phyloP scores from a whole-genome alignment of 2,113 vertebrate species.

The Chaenogobius annularis region DNA sequence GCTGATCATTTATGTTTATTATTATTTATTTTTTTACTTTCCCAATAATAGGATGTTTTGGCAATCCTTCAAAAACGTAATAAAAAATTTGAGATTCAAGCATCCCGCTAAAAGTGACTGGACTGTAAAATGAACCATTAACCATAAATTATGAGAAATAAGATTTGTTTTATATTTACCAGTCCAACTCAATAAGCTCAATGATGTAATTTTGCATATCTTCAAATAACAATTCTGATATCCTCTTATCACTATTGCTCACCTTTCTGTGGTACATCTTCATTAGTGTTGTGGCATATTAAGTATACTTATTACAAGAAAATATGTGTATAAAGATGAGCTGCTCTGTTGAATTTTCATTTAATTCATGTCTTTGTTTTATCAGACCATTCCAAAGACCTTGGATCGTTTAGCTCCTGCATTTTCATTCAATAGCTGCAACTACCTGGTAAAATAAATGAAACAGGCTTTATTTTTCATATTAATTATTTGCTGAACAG shows the following conservation, averaged over 20 bases:
- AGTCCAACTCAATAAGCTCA: too few relatives aligned
- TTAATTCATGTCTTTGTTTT: constrained; percentile 4
- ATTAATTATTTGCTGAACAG: background rate
- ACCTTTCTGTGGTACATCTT: background rate
- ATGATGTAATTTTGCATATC: too few relatives aligned
- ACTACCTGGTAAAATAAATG: constrained; percentile 71
- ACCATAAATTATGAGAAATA: too few relatives aligned
- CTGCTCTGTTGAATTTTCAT: background rate
- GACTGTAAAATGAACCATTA: too few relatives aligned
- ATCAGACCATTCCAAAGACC: constrained; percentile 87
- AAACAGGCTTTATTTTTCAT: background rate
- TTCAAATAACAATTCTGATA: too few relatives aligned
- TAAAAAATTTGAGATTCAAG: too few relatives aligned
- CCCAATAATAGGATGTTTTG: too few relatives aligned
- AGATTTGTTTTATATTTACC: too few relatives aligned
- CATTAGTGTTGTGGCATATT: background rate
- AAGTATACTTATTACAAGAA: background rate
- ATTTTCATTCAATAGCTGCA: constrained; percentile 91
- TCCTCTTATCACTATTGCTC: too few relatives aligned
- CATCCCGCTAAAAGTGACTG: too few relatives aligned
- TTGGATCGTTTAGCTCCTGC: constrained; percentile 89
- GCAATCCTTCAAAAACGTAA: background rate
- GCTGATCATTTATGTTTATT: too few relatives aligned
- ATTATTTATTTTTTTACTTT: too few relatives aligned
- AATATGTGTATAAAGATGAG: background rate